Percentiles rank a stretch among this genome's conserved stretches.
Conservation (phyloP, 1,140 invertebrate species). For the Drosophila grimshawi region DNA sequence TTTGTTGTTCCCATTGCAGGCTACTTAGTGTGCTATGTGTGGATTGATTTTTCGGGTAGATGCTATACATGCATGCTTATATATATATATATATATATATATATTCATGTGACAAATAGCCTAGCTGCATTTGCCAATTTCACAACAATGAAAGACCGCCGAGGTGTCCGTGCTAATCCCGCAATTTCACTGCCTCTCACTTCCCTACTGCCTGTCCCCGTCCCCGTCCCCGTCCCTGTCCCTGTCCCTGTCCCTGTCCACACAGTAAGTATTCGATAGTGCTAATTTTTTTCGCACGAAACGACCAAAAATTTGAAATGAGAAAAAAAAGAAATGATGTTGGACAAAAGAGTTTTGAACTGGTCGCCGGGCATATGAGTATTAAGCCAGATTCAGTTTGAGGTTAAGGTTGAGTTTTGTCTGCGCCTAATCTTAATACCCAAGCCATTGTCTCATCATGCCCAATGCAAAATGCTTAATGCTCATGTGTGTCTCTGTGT, state of each 20-base stretch:
- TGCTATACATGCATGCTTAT: not conserved
- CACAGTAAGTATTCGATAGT: conserved; percentile 15
- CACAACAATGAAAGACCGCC: conserved; percentile 57
- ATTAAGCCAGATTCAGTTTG: conserved; percentile 63
- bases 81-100: conserved; percentile 4
- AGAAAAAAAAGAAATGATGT: conserved; percentile 13
- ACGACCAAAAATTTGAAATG: conserved; percentile 7
- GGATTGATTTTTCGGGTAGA: conserved; percentile 1
- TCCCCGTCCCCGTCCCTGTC: not conserved
- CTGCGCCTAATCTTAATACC: conserved; percentile 55
- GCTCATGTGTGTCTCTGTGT: conserved; percentile 5
- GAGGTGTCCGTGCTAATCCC: conserved; percentile 74
- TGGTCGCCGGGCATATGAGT: conserved; percentile 40
- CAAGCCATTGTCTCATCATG: conserved; percentile 61
- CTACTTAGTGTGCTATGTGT: conserved; percentile 2
- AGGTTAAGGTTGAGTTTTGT: conserved; percentile 20
- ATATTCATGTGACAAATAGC: conserved; percentile 67
- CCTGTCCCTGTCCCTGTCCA: conserved; percentile 1
- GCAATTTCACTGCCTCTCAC: conserved; percentile 66
- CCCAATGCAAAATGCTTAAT: not conserved
- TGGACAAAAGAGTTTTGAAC: conserved; percentile 57
- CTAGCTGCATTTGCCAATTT: conserved; percentile 55
- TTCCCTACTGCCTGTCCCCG: not conserved
- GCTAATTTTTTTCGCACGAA: conserved; percentile 76
- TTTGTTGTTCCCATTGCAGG: conserved; percentile 32